Percentiles rank a stretch among this genome's conserved stretches.
Conservation (phyloP, 2,888 invertebrate species). For the Alsophila aescularia region DNA sequence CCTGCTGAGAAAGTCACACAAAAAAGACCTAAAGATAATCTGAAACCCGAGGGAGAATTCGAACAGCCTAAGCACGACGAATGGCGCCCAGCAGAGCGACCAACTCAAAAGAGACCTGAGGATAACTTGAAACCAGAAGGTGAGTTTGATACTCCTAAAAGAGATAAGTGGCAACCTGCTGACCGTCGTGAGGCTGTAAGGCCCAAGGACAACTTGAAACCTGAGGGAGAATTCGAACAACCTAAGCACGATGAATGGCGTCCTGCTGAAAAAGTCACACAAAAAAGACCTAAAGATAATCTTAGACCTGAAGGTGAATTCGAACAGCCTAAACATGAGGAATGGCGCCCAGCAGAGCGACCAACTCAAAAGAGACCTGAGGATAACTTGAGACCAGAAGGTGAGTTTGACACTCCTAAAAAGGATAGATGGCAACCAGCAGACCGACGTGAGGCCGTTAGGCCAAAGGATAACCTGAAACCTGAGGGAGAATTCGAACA, state of each 20-base stretch:
- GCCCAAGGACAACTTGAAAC: slow-evolving; percentile 73
- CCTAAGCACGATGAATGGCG: slow-evolving; percentile 58
- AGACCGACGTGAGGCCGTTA: slow-evolving; percentile 59
- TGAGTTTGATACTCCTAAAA: slow-evolving; percentile 72
- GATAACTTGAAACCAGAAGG: slow-evolving; percentile 83
- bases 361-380: slow-evolving; percentile 69
- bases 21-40: slow-evolving; percentile 66
- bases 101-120: slow-evolving; percentile 38
- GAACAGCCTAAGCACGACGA: slow-evolving; percentile 51
- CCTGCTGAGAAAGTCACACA: slow-evolving; percentile 67
- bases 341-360: slow-evolving; percentile 64
- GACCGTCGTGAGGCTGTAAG: slow-evolving; percentile 68
- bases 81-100: slow-evolving; percentile 30
- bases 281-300: slow-evolving; percentile 60
- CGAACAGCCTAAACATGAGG: slow-evolving; percentile 50
- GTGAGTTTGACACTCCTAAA: slow-evolving; percentile 76
- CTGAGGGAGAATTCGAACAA: slow-evolving; percentile 79
- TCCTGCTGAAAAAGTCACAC: slow-evolving; percentile 66
- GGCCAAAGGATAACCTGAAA: slow-evolving; percentile 73
- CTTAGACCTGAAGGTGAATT: slow-evolving; percentile 80
- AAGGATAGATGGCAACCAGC: slow-evolving; percentile 66
- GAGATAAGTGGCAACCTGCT: slow-evolving; percentile 62
- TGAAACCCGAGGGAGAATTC: slow-evolving; percentile 84
- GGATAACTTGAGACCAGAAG: slow-evolving; percentile 83
- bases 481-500: slow-evolving; percentile 71